A percentile compares a stretch with the other conserved stretches of the same genome.
Conservation (phyloP, 2,113 vertebrate genomes). For the Brachionichthys hirsutus region DNA sequence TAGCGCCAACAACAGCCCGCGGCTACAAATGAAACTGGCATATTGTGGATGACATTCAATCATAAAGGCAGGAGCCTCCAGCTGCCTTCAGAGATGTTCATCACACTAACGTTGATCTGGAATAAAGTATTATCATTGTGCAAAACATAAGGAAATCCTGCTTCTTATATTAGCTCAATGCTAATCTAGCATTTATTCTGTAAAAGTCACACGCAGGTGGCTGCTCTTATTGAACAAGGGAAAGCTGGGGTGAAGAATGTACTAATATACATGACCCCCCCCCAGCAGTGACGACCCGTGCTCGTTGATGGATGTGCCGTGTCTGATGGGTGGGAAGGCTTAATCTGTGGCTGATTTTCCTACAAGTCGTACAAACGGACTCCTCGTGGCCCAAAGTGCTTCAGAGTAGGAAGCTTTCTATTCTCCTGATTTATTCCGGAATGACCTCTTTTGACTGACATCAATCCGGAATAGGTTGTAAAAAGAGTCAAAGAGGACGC, state of each 20-base stretch:
- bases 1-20: conserved; percentile 4
- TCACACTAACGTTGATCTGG: conserved; percentile 50
- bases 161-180: conserved; percentile 40
- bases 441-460: background rate
- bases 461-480: background rate
- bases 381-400: conserved; percentile 39
- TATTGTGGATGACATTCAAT: conserved; percentile 41
- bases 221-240: conserved; percentile 42
- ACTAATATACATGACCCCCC: conserved; percentile 56
- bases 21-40: conserved; percentile 18
- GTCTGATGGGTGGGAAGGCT: conserved; percentile 24
- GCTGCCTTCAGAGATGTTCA: conserved; percentile 42
- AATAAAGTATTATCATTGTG: conserved; percentile 63
- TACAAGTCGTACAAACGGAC: conserved; percentile 22
- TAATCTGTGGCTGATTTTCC: conserved; percentile 51
- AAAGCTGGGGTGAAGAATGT: conserved; percentile 22
- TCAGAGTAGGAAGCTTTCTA: conserved; percentile 19
- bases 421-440: conserved; percentile 15
- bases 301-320: conserved; percentile 47
- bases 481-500: conserved; percentile 5
- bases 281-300: conserved; percentile 3
- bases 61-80: conserved; percentile 5
- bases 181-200: conserved; percentile 44
- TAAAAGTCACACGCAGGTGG: conserved; percentile 46
- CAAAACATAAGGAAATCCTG: conserved; percentile 54